These are phyloP conservation scores for Galaxea fascicularis DNA, from an alignment of 92 coral and sea anemone species.

Conservation along the genomic window DNA sequence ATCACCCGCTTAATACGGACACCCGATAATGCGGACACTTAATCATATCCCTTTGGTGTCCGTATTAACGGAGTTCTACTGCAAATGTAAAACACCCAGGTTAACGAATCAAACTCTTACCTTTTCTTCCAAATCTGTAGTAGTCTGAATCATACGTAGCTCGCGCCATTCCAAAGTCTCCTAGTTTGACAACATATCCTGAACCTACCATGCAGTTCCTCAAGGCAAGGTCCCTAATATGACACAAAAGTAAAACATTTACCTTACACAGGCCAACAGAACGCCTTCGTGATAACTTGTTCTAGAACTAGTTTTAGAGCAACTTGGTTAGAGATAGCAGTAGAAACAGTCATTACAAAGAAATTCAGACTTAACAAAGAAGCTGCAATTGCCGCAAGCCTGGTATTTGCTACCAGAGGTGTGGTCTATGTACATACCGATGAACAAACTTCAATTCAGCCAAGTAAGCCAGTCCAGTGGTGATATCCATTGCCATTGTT, in stretches of 20 bases:
- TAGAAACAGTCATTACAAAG: too few relatives aligned
- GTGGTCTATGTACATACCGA: conserved; percentile 54
- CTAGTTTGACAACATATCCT: conserved; percentile 85
- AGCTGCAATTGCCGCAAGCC: background rate
- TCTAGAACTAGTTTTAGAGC: too few relatives aligned
- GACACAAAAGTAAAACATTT: background rate
- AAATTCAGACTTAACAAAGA: too few relatives aligned
- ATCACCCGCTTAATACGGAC: too few relatives aligned
- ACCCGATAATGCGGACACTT: too few relatives aligned
- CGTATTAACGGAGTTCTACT: too few relatives aligned
- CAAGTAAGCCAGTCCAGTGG: conserved; percentile 76
- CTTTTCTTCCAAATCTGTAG: conserved; percentile 92
- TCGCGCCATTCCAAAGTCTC: conserved; percentile 92
- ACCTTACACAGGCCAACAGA: too few relatives aligned
- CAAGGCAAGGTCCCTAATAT: conserved; percentile 78
- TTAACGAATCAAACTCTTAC: conserved; percentile 13
- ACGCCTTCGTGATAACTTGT: too few relatives aligned
- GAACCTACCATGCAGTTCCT: conserved; percentile 93
- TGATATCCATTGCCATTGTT: conserved; percentile 77
- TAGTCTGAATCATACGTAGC: conserved; percentile 94
- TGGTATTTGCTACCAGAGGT: background rate
- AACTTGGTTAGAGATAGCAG: too few relatives aligned
- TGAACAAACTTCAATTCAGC: conserved; percentile 86
- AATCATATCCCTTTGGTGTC: too few relatives aligned
- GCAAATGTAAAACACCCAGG: background rate